Evolutionary conservation across 1,140 invertebrate genomes (phyloP).

Genomic region (Saccostrea echinata): DNA sequence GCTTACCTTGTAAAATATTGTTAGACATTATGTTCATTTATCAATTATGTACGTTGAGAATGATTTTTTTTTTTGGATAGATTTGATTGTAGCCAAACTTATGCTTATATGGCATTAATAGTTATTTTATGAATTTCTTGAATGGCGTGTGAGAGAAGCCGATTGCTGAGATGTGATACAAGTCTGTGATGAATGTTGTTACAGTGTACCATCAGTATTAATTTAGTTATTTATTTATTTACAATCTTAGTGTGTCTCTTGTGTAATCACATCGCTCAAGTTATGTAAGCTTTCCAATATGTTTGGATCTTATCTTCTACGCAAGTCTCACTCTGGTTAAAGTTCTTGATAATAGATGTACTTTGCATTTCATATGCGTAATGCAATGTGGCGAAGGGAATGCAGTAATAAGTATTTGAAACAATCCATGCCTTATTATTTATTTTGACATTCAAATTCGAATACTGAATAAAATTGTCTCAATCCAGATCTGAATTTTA

Average conservation of each 20-base stretch:
- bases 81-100: too few species aligned
- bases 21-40: too few species aligned
- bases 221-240: slow-evolving; percentile 5
- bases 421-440: neutral
- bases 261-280: neutral
- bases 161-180: neutral
- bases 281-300: neutral
- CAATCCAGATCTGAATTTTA: neutral
- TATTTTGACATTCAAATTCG: neutral
- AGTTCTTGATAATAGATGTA: neutral
- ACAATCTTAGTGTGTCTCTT: neutral
- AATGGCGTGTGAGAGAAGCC: neutral
- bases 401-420: neutral
- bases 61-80: too few species aligned
- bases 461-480: neutral
- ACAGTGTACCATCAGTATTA: neutral
- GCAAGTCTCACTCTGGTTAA: neutral
- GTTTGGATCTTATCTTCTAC: neutral
- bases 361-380: neutral
- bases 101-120: too few species aligned
- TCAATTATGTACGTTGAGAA: too few species aligned
- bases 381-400: neutral
- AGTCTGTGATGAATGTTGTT: neutral
- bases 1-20: too few species aligned
- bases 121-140: too few species aligned